These are phyloP conservation scores for Poecilia latipinna DNA, from an alignment of 2,113 vertebrate species.

Conservation along the genomic window DNA sequence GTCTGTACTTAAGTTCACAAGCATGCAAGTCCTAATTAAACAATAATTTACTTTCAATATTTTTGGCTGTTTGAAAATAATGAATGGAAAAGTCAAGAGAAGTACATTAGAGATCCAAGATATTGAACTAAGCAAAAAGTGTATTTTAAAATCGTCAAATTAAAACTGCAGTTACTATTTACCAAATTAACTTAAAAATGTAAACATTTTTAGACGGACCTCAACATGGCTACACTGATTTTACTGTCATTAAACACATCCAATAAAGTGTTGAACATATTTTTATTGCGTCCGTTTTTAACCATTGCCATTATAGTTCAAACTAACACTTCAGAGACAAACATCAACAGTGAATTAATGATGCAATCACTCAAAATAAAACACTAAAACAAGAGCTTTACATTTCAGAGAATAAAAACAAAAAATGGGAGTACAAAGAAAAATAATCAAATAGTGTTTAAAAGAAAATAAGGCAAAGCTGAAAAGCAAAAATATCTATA, in stretches of 20 bases:
- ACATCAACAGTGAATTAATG: slow-evolving; percentile 37
- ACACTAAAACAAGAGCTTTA: slow-evolving; percentile 49
- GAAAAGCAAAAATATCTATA: slow-evolving; percentile 66
- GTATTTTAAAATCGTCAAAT: too few relatives aligned
- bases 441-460: slow-evolving; percentile 45
- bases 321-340: slow-evolving; percentile 69
- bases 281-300: slow-evolving; percentile 61
- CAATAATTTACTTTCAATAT: neutral
- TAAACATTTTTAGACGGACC: neutral
- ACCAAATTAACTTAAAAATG: too few relatives aligned
- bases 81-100: neutral
- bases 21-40: neutral
- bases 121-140: neutral
- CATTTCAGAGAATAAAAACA: slow-evolving; percentile 52
- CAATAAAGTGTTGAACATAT: slow-evolving; percentile 25
- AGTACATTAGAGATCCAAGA: neutral
- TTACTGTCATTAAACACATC: slow-evolving; percentile 20
- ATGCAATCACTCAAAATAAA: slow-evolving; percentile 63
- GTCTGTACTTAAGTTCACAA: neutral
- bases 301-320: slow-evolving; percentile 36
- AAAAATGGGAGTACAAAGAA: slow-evolving; percentile 35
- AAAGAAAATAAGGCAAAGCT: slow-evolving; percentile 73
- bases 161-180: too few relatives aligned
- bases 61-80: slow-evolving; percentile 5
- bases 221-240: neutral